Percentiles rank a stretch among this genome's conserved stretches.
These are phyloP conservation scores for Poeciliopsis occidentalis DNA, from an alignment of 2,113 vertebrate genomes.

Conservation along the genomic window DNA sequence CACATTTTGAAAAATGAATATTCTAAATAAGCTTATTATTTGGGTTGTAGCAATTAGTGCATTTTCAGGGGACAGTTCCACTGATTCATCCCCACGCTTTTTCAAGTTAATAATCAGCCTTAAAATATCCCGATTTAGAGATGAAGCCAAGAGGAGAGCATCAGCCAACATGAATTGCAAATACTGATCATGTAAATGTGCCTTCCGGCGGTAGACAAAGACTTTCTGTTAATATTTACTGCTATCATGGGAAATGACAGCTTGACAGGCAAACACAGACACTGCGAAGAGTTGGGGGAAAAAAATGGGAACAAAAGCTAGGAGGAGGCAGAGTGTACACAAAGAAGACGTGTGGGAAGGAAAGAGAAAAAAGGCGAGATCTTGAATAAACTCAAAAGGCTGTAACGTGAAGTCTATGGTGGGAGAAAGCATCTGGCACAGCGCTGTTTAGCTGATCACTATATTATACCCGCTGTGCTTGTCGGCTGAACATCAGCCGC, in stretches of 20 bases:
- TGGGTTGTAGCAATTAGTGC: neutral
- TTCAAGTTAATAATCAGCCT: conserved; percentile 26
- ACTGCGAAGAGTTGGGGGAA: conserved; percentile 2
- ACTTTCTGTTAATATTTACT: conserved; percentile 44
- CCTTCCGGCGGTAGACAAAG: conserved; percentile 29
- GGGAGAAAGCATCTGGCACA: neutral
- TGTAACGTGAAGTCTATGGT: neutral
- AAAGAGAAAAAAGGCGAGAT: neutral
- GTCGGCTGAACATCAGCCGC: conserved; percentile 7
- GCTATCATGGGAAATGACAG: conserved; percentile 36
- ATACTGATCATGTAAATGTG: conserved; percentile 31
- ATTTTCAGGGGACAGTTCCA: conserved; percentile 16
- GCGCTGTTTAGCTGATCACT: neutral
- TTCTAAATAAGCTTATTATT: neutral
- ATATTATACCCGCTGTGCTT: conserved; percentile 4
- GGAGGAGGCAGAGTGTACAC: conserved; percentile 5
- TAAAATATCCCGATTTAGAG: conserved; percentile 20
- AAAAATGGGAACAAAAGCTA: conserved; percentile 22
- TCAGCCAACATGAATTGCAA: conserved; percentile 19
- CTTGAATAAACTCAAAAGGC: conserved; percentile 13
- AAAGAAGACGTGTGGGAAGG: conserved; percentile 1
- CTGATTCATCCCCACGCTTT: conserved; percentile 10
- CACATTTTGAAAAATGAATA: no score
- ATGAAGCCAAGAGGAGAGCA: conserved; percentile 26
- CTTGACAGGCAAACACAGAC: conserved; percentile 37